Conservation (phyloP, 2,797 vertebrate genomes). For the Trachops cirrhosus region DNA sequence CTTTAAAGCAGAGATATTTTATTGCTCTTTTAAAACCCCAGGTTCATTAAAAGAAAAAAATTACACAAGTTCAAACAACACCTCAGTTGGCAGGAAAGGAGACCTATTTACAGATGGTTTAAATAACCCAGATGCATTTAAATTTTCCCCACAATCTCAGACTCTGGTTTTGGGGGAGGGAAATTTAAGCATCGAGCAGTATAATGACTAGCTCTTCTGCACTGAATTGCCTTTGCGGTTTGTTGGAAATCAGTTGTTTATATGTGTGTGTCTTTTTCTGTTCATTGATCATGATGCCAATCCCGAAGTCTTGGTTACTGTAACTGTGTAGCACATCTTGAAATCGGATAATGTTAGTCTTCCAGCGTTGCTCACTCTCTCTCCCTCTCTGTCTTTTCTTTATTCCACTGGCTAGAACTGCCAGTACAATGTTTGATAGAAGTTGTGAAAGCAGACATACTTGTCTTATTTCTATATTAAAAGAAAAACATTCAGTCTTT, state of each 20-base stretch:
- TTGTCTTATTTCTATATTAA: not conserved
- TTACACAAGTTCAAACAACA: constrained; percentile 29
- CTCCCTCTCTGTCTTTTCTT: not conserved
- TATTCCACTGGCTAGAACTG: not conserved
- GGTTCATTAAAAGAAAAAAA: not conserved
- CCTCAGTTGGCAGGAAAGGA: not conserved
- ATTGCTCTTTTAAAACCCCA: not conserved
- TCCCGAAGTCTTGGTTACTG: not conserved
- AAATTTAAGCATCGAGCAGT: too few relatives aligned
- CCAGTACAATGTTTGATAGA: not conserved
- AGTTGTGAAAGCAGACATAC: not conserved
- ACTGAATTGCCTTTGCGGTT: too few relatives aligned
- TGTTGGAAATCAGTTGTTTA: too few relatives aligned
- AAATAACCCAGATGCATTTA: constrained; percentile 45
- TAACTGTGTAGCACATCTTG: not conserved
- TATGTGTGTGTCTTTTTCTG: too few relatives aligned
- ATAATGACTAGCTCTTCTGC: too few relatives aligned
- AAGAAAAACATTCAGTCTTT: not conserved
- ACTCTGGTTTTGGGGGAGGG: too few relatives aligned
- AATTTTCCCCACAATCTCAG: not conserved
- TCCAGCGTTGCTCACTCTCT: not conserved
- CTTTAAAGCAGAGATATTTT: not conserved
- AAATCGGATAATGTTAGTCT: not conserved
- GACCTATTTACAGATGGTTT: not conserved
- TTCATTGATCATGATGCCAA: too few relatives aligned